These are phyloP conservation scores for Sciurus niger DNA, from an alignment of 2,113 vertebrate genomes.

Conservation along the genomic window DNA sequence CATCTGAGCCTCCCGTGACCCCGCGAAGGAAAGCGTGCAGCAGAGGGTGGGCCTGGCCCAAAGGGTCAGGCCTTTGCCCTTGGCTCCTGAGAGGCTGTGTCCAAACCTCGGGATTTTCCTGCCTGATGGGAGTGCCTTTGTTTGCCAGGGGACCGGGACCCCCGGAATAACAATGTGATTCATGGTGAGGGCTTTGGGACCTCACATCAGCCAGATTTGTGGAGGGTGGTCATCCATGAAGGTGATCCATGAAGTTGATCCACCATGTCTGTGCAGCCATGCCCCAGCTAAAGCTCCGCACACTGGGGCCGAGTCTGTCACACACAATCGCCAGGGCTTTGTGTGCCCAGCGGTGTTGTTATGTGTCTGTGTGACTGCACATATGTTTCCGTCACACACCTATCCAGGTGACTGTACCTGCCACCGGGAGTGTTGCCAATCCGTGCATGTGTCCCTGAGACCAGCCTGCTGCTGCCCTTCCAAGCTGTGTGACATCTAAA, in stretches of 20 bases:
- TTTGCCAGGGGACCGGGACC: background rate
- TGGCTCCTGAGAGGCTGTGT: background rate
- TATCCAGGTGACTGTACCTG: background rate
- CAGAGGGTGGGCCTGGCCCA: background rate
- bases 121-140: background rate
- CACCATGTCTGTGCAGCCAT: background rate
- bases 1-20: background rate
- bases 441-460: background rate
- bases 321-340: background rate
- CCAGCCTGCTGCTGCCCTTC: background rate
- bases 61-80: background rate
- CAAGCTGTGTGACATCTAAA: too few relatives aligned
- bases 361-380: background rate
- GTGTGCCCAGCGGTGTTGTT: background rate
- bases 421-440: background rate
- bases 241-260: background rate
- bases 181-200: background rate
- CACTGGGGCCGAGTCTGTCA: too few relatives aligned
- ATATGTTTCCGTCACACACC: background rate
- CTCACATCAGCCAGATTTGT: background rate
- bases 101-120: background rate
- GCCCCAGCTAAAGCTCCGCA: background rate
- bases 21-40: background rate
- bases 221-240: background rate
- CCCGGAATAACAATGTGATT: background rate